Conservation (phyloP, 2,113 vertebrate genomes). For the Rhombomys opimus region DNA sequence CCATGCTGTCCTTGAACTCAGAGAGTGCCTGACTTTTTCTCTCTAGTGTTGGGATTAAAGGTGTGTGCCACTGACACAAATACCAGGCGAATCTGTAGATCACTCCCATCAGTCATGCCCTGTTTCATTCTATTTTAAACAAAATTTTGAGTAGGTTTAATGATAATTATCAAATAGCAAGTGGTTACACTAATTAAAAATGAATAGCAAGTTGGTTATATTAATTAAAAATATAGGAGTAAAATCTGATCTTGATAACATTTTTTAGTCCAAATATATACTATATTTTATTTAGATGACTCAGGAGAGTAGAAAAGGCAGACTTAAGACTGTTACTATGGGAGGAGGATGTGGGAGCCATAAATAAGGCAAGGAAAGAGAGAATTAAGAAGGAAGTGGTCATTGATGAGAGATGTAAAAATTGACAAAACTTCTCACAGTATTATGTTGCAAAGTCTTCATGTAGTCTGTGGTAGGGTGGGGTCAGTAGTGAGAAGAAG, state of each 20-base stretch:
- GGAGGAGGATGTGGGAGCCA: neutral
- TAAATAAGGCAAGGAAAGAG: neutral
- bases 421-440: neutral
- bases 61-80: neutral
- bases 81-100: neutral
- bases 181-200: neutral
- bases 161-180: neutral
- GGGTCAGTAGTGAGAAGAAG: neutral
- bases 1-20: neutral
- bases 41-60: neutral
- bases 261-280: neutral
- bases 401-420: neutral
- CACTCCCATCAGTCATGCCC: neutral
- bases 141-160: neutral
- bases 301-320: neutral
- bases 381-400: neutral
- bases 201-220: neutral
- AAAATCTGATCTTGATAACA: neutral
- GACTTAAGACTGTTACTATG: neutral
- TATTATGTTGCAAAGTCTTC: neutral
- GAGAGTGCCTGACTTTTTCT: neutral
- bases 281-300: neutral
- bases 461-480: neutral
- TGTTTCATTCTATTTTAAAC: neutral
- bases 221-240: neutral